Conservation (phyloP, 2,113 vertebrate genomes). For the Trochalopteron elliotii region DNA sequence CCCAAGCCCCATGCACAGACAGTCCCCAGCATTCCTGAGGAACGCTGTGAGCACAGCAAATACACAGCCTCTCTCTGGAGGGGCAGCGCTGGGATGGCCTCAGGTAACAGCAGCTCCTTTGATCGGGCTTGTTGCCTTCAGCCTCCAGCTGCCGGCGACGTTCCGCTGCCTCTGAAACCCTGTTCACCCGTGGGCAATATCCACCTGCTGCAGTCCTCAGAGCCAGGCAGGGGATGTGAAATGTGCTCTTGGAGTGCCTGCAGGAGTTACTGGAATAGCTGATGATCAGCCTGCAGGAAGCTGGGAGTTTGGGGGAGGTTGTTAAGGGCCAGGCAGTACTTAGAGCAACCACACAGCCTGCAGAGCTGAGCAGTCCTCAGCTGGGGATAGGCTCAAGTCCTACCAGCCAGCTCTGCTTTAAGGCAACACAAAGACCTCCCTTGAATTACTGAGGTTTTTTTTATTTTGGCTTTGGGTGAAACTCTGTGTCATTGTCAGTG, state of each 20-base stretch:
- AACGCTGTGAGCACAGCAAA: not conserved
- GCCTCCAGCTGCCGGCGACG: not conserved
- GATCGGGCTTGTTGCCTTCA: constrained; percentile 35
- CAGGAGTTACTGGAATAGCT: not conserved
- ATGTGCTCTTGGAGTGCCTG: not conserved
- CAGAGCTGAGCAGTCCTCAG: not conserved
- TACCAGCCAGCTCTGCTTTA: not conserved
- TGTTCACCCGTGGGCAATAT: constrained; percentile 9
- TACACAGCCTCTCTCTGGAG: not conserved
- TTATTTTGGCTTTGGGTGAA: not conserved
- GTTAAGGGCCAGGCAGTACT: not conserved
- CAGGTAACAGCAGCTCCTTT: constrained; percentile 31
- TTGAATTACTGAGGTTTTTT: not conserved
- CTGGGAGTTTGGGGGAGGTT: not conserved
- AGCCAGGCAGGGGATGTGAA: not conserved
- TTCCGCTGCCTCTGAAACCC: not conserved
- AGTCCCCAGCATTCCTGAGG: not conserved
- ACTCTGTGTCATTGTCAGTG: not conserved
- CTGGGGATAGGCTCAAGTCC: not conserved
- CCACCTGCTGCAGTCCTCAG: not conserved
- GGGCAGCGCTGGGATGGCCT: not conserved
- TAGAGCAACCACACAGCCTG: not conserved
- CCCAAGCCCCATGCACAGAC: not conserved
- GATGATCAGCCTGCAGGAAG: not conserved
- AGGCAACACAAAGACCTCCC: not conserved